Conservation (phyloP, 1,140 invertebrate genomes). For the Diorhabda elongata region DNA sequence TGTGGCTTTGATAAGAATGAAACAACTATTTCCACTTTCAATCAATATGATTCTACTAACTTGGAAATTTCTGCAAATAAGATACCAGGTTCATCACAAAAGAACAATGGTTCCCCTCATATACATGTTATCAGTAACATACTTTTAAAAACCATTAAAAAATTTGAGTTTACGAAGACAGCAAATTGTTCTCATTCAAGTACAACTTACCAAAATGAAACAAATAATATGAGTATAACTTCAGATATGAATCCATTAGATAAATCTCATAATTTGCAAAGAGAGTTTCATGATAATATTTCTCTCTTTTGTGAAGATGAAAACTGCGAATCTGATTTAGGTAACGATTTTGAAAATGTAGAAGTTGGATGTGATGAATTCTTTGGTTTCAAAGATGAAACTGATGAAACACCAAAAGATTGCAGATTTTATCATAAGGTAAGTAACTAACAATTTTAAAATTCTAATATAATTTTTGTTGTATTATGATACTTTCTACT, state of each 20-base stretch:
- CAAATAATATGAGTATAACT: not conserved
- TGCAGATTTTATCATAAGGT: not conserved
- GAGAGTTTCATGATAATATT: not conserved
- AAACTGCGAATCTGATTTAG: not conserved
- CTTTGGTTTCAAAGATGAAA: not conserved
- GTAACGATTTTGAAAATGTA: not conserved
- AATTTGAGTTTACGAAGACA: not conserved
- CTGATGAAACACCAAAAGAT: not conserved
- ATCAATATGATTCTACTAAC: not conserved
- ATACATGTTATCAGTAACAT: not conserved
- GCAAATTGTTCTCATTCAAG: not conserved
- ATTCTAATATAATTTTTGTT: not conserved
- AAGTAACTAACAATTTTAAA: not conserved
- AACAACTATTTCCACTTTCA: not conserved
- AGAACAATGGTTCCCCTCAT: not conserved
- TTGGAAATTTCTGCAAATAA: not conserved
- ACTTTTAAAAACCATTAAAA: not conserved
- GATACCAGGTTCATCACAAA: too few relatives aligned
- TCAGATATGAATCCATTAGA: not conserved
- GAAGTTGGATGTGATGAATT: not conserved
- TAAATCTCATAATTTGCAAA: not conserved
- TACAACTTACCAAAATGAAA: not conserved
- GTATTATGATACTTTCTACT: not conserved
- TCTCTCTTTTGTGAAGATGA: not conserved
- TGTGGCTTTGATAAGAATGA: not conserved